Percentiles rank a stretch among this genome's conserved stretches.
phyloP scores from a whole-genome alignment of 2,888 invertebrate genomes.

The Sericinus montela region DNA sequence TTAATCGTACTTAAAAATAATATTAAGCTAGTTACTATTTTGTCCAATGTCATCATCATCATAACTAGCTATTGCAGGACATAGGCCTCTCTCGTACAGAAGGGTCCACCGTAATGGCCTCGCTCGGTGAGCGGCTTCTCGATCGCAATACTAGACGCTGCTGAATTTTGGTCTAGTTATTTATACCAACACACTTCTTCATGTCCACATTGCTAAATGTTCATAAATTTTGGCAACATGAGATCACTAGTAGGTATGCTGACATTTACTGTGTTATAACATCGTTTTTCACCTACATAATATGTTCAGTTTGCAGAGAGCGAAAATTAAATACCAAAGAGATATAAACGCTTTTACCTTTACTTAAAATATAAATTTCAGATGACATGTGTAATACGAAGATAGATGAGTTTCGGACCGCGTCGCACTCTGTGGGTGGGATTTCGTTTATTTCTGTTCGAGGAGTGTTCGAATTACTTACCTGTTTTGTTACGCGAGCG shows the following conservation, averaged over 20 bases:
- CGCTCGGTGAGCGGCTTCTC: too few relatives aligned
- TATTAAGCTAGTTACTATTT: background rate
- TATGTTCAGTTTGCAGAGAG: conserved; percentile 19
- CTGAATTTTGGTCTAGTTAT: too few relatives aligned
- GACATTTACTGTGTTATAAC: conserved; percentile 21
- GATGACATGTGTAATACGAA: conserved; percentile 24
- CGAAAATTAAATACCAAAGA: conserved; percentile 22
- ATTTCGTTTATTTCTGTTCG: conserved; percentile 27
- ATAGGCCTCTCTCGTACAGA: too few relatives aligned
- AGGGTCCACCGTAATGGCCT: too few relatives aligned
- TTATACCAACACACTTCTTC: background rate
- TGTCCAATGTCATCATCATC: too few relatives aligned
- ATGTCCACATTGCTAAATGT: background rate
- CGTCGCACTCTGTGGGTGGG: conserved; percentile 24
- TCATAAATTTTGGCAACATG: conserved; percentile 11
- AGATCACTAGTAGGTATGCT: conserved; percentile 17
- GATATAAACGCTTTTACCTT: conserved; percentile 21
- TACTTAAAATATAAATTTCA: conserved; percentile 26
- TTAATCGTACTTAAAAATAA: conserved; percentile 11
- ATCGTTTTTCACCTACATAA: conserved; percentile 18
- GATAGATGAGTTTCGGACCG: conserved; percentile 25
- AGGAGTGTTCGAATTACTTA: conserved; percentile 31
- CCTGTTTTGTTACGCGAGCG: conserved; percentile 26
- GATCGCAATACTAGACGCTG: too few relatives aligned
- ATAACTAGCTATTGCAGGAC: too few relatives aligned